phyloP scores from a whole-genome alignment of 2,888 invertebrate species.

The Eupithecia subfuscata region DNA sequence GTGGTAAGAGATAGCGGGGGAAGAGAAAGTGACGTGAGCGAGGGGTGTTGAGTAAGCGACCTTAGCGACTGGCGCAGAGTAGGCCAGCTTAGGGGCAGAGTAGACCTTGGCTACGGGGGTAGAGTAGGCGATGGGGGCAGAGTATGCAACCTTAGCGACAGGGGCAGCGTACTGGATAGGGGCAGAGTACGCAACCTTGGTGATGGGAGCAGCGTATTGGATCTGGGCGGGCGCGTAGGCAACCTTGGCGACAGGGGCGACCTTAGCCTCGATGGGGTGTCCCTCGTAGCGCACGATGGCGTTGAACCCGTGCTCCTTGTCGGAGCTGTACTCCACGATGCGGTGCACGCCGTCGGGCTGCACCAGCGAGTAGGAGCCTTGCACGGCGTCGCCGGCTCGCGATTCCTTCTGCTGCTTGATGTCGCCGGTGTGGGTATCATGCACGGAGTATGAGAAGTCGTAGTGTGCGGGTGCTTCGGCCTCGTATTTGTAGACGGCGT shows the following conservation, averaged over 20 bases:
- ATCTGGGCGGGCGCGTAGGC: conserved; percentile 45
- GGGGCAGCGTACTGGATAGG: conserved; percentile 40
- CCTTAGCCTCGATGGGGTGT: conserved; percentile 59
- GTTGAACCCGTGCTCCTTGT: conserved; percentile 75
- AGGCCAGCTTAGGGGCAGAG: conserved; percentile 46
- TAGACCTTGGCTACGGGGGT: conserved; percentile 44
- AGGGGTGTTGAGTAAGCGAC: conserved; percentile 54
- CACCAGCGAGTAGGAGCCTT: conserved; percentile 77
- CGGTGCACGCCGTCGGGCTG: conserved; percentile 78
- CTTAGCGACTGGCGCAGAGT: conserved; percentile 55
- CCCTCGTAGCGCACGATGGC: conserved; percentile 77
- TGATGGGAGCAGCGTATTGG: conserved; percentile 32
- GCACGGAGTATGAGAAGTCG: conserved; percentile 76
- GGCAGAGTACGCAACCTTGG: conserved; percentile 42
- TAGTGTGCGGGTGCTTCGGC: conserved; percentile 72
- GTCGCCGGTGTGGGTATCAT: conserved; percentile 75
- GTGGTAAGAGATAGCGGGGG: conserved; percentile 72
- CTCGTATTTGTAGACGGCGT: conserved; percentile 63
- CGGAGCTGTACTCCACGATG: conserved; percentile 77
- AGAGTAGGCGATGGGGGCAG: conserved; percentile 29
- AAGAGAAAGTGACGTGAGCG: conserved; percentile 67
- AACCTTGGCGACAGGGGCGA: conserved; percentile 53
- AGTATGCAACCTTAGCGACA: conserved; percentile 22
- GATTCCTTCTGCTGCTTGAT: conserved; percentile 77
- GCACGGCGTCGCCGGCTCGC: conserved; percentile 73